phyloP scores from a whole-genome alignment of 1,140 invertebrate species.

The Drosophila lini region DNA sequence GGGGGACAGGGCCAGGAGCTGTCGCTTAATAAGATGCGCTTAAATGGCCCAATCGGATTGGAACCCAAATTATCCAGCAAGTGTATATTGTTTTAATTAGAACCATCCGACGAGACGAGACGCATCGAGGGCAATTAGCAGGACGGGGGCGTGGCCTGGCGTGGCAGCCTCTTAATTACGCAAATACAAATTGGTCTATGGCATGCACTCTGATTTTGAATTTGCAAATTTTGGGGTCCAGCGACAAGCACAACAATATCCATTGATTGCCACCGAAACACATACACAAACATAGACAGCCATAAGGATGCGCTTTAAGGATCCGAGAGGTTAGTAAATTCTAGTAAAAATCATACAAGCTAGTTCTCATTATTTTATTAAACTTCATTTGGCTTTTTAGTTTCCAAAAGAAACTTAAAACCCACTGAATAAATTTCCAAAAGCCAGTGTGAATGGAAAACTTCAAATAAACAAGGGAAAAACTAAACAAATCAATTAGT shows the following conservation, averaged over 20 bases:
- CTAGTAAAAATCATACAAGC: slow-evolving; percentile 25
- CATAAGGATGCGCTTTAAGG: slow-evolving; percentile 16
- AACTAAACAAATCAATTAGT: slow-evolving; percentile 10
- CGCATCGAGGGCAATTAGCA: slow-evolving; percentile 51
- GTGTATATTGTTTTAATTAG: slow-evolving; percentile 68
- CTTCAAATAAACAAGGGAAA: slow-evolving; percentile 12
- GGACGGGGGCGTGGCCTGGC: slow-evolving; percentile 13
- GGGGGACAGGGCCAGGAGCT: slow-evolving; percentile 3
- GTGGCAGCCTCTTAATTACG: slow-evolving; percentile 67
- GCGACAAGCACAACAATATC: slow-evolving; percentile 60
- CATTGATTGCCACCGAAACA: slow-evolving; percentile 58
- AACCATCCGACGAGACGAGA: slow-evolving; percentile 19
- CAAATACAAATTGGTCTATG: slow-evolving; percentile 64
- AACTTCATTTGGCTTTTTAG: slow-evolving; percentile 1
- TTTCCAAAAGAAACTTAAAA: slow-evolving; percentile 13
- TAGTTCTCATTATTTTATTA: slow-evolving; percentile 1
- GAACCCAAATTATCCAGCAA: slow-evolving; percentile 17
- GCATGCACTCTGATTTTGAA: slow-evolving; percentile 63
- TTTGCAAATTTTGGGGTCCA: slow-evolving; percentile 36
- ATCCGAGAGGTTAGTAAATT: slow-evolving; percentile 49
- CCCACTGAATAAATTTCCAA: slow-evolving; percentile 11
- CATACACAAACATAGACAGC: background rate
- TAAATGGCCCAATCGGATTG: slow-evolving; percentile 35
- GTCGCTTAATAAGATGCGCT: slow-evolving; percentile 53
- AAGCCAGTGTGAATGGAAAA: slow-evolving; percentile 14